Base-by-base conservation (phyloP, 2,888 invertebrate genomes). In the Trypoxylon attenuatum region DNA sequence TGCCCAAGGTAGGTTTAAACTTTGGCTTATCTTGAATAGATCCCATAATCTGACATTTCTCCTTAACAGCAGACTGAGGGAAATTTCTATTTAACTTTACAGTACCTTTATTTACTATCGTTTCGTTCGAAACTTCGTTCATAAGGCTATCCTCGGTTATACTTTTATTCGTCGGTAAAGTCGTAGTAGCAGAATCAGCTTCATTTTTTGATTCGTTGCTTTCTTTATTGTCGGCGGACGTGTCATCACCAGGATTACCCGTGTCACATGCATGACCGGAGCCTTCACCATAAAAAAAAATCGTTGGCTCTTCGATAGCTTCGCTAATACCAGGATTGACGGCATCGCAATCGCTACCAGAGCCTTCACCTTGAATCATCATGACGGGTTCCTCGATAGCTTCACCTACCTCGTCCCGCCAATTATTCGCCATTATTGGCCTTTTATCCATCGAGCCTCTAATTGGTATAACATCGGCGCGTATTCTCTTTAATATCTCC, bases 341-440 rank as follows among this genome's bases (percentile, higher is more conserved):
- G 59, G 89, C 89, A 67, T 92, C 90, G 81, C 92, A 92, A 38
- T 91, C 91, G 27, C 89, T 90, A 0, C 93, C 93, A 60, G 89
- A 90, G 3, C 93, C 94, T 77, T 92, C 91, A 0, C 94, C 94
- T 46, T 90, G 90, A 0, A 94, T 89, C 77, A 91, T 84, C 89
- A 94, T 89, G 2, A 92, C 87, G 16, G 94, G 93, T 81, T 94
- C 94, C 85, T 93, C 92, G 77, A 94, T 92, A 49, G 90, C 90
- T 78, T 92, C 92, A 22, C 93, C 88, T 8, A 92, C 88, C 10
- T 86, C 84, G 13, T 84, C 79, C 16, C 79, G 71, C 82, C 84
- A 84, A 19, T 80, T 78, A 5, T 55, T 74, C 23, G 63, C 68
- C 13, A 75, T 57, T 39, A 80, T 54, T 16, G 79, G 56, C 60